Conservation (phyloP, 2,113 vertebrate genomes). For the Heterocephalus glaber region DNA sequence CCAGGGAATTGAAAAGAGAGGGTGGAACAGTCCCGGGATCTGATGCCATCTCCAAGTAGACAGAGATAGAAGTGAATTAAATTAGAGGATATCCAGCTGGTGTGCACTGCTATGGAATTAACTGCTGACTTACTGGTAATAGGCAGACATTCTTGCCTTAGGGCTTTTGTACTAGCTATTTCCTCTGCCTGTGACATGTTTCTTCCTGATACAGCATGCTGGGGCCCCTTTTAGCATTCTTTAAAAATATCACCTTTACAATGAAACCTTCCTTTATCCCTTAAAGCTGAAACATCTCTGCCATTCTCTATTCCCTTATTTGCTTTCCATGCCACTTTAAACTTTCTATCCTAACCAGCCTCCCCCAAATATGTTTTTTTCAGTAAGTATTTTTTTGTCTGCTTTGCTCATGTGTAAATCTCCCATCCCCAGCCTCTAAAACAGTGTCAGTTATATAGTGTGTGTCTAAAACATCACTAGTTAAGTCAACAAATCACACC, state of each 20-base stretch:
- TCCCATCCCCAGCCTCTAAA: not conserved
- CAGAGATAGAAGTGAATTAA: not conserved
- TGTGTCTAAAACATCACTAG: not conserved
- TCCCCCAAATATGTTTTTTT: not conserved
- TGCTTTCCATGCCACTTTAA: not conserved
- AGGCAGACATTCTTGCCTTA: not conserved
- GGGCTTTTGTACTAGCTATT: not conserved
- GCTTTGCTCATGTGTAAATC: not conserved
- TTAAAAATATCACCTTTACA: not conserved
- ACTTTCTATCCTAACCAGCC: not conserved
- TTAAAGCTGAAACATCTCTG: not conserved
- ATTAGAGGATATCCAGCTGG: not conserved
- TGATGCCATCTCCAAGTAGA: not conserved
- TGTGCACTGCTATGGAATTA: not conserved
- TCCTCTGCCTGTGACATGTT: not conserved
- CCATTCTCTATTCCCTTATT: not conserved
- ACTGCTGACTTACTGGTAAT: not conserved
- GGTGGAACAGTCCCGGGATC: not conserved
- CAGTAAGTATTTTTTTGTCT: not conserved
- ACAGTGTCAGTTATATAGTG: not conserved
- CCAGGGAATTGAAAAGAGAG: not conserved
- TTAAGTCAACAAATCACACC: not conserved
- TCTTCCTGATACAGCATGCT: not conserved
- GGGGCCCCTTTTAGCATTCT: not conserved
- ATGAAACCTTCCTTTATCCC: not conserved